Evolutionary conservation across 1,140 invertebrate species (phyloP).

Genomic region (Apis dorsata): DNA sequence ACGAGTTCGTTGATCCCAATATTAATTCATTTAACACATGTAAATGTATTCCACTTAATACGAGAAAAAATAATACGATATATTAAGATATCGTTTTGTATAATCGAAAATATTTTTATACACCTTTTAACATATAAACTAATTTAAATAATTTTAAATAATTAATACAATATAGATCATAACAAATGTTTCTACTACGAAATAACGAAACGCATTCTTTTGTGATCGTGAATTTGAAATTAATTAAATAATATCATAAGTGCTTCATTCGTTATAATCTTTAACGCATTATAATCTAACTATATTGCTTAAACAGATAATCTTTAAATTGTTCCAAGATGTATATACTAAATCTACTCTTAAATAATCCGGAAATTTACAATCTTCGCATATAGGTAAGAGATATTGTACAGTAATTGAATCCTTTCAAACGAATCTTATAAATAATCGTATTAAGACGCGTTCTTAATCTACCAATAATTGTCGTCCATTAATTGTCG

Average conservation of each 20-base stretch:
- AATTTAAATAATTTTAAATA: no score
- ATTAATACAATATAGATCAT: no score
- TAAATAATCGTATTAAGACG: not conserved
- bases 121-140: not conserved
- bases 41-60: not conserved
- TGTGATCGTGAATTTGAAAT: no score
- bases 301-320: not conserved
- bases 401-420: not conserved
- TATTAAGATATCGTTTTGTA: not conserved
- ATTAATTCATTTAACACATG: not conserved
- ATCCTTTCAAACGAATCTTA: not conserved
- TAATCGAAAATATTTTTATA: not conserved
- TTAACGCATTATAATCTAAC: not conserved
- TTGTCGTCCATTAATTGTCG: not conserved
- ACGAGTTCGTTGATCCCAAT: not conserved
- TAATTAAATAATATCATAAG: not conserved
- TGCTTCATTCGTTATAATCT: not conserved
- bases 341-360: not conserved
- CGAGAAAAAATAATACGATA: not conserved
- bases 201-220: no score
- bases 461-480: not conserved
- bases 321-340: not conserved
- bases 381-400: not conserved
- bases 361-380: not conserved
- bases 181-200: no score